Conservation (phyloP, 2,888 invertebrate species). For the Lottia scabra region DNA sequence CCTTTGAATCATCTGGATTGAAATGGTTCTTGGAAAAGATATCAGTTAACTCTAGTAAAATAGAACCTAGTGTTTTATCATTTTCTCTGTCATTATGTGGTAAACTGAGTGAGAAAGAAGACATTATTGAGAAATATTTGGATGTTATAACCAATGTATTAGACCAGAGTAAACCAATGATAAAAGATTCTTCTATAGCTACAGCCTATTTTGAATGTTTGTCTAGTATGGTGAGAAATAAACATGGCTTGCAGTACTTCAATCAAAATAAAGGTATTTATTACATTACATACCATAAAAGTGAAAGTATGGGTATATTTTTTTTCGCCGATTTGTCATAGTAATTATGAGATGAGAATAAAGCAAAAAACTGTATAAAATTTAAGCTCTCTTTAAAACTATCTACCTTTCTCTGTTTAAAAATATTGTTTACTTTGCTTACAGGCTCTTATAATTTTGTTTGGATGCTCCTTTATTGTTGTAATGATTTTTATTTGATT, state of each 20-base stretch:
- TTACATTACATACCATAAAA: too few relatives aligned
- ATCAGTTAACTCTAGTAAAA: background rate
- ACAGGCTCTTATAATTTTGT: too few relatives aligned
- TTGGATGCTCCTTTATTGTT: too few relatives aligned
- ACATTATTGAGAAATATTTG: background rate
- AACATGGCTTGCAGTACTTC: background rate
- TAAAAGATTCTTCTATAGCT: constrained; percentile 12
- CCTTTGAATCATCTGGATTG: background rate
- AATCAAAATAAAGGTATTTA: too few relatives aligned
- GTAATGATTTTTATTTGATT: too few relatives aligned
- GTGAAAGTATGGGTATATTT: too few relatives aligned
- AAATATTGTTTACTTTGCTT: too few relatives aligned
- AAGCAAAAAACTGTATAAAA: too few relatives aligned
- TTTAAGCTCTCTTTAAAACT: too few relatives aligned
- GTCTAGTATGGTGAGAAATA: background rate
- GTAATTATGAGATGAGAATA: too few relatives aligned
- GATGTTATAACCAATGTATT: background rate
- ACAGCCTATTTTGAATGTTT: constrained; percentile 16
- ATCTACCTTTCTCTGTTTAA: too few relatives aligned
- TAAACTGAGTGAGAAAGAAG: background rate
- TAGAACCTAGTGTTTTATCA: constrained; percentile 13
- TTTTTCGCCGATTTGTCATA: too few relatives aligned
- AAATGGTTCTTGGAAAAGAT: constrained; percentile 4
- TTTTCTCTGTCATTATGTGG: constrained; percentile 14
- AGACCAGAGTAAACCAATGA: background rate